These are phyloP conservation scores for Sphaeridia pumilis DNA, from an alignment of 2,888 invertebrate genomes.

Conservation along the genomic window DNA sequence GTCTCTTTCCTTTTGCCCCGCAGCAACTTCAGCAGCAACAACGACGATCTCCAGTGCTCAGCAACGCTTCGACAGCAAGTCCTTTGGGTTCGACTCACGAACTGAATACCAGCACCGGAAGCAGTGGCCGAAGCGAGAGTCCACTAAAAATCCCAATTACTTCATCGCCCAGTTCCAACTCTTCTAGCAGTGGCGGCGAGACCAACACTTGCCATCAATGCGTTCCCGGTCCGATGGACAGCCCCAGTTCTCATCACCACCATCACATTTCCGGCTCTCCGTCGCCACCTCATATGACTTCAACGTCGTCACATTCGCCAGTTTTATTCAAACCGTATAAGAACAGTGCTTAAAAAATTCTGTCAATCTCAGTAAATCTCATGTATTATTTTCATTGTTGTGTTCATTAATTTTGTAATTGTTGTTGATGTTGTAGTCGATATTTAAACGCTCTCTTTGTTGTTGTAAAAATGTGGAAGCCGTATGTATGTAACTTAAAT, in stretches of 20 bases:
- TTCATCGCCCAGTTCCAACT: conserved; percentile 30
- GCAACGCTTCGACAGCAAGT: conserved; percentile 19
- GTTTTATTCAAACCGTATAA: conserved; percentile 69
- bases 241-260: conserved; percentile 16
- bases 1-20: conserved; percentile 24
- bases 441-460: too few relatives aligned
- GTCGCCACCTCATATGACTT: conserved; percentile 39
- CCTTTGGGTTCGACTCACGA: conserved; percentile 21
- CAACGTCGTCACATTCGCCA: conserved; percentile 40
- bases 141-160: conserved; percentile 30
- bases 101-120: conserved; percentile 3
- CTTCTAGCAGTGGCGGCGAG: conserved; percentile 31
- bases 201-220: conserved; percentile 33
- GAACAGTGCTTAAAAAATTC: conserved; percentile 19
- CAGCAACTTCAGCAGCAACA: too few relatives aligned
- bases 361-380: background rate
- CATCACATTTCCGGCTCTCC: conserved; percentile 32
- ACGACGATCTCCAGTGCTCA: conserved; percentile 18
- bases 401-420: background rate
- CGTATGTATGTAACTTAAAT: too few relatives aligned
- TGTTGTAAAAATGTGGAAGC: too few relatives aligned
- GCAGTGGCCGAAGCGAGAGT: conserved; percentile 14
- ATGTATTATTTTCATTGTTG: background rate
- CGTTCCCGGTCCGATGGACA: conserved; percentile 29
- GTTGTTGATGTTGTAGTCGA: too few relatives aligned